phyloP scores from a whole-genome alignment of 1,140 invertebrate species.

The Glomeris maerens region DNA sequence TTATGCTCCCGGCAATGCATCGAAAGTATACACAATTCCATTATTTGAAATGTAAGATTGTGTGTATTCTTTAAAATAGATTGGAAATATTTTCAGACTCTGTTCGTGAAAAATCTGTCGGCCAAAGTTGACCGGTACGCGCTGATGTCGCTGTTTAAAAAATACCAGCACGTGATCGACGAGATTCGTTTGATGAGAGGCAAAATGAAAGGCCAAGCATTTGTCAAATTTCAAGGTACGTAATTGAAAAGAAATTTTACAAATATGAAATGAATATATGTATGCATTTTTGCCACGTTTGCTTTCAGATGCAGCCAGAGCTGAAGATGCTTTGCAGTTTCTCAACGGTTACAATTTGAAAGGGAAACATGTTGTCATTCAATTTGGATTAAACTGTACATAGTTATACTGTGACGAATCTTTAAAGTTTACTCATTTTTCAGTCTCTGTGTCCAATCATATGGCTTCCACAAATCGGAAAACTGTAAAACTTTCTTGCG shows the following conservation, averaged over 20 bases:
- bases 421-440: no score
- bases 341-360: slow-evolving; percentile 3
- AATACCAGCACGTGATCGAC: slow-evolving; percentile 20
- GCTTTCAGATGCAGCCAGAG: slow-evolving; percentile 5
- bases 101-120: slow-evolving; percentile 41
- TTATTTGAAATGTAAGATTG: background rate
- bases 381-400: no score
- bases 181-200: slow-evolving; percentile 34
- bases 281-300: background rate
- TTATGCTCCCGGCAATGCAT: slow-evolving; percentile 32
- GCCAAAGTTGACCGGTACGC: slow-evolving; percentile 29
- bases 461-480: slow-evolving; percentile 45
- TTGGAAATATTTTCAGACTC: slow-evolving; percentile 23
- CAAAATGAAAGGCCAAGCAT: slow-evolving; percentile 42
- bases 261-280: slow-evolving; percentile 1
- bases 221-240: slow-evolving; percentile 38
- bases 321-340: slow-evolving; percentile 3
- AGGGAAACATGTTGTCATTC: slow-evolving; percentile 3
- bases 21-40: slow-evolving; percentile 22
- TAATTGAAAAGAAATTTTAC: slow-evolving; percentile 4
- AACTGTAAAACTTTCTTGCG: slow-evolving; percentile 50
- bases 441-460: slow-evolving; percentile 33
- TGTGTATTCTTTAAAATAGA: slow-evolving; percentile 5
- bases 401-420: no score
- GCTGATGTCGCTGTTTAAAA: slow-evolving; percentile 32